Conservation (phyloP, 2,888 invertebrate species). For the Limnephilus marmoratus region DNA sequence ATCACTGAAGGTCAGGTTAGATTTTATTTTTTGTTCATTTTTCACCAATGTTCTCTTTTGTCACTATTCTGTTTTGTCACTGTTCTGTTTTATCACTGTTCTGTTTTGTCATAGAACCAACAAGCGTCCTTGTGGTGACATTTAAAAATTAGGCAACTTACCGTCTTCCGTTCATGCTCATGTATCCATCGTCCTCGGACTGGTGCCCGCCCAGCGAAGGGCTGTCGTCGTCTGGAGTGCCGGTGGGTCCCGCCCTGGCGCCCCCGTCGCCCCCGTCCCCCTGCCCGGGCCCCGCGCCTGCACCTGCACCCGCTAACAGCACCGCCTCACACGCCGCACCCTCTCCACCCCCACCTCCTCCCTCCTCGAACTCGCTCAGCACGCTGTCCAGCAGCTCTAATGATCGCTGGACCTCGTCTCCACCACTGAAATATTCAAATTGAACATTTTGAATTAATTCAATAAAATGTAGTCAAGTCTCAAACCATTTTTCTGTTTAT, state of each 20-base stretch:
- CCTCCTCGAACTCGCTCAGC: conserved; percentile 93
- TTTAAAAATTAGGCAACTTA: conserved; percentile 66
- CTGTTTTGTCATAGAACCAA: no score
- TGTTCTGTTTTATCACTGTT: no score
- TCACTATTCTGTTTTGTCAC: no score
- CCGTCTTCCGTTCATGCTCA: conserved; percentile 94
- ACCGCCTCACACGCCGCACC: conserved; percentile 74
- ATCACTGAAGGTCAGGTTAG: no score
- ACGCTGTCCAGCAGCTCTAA: conserved; percentile 92
- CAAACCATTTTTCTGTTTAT: neutral
- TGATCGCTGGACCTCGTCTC: conserved; percentile 92
- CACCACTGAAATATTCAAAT: conserved; percentile 80
- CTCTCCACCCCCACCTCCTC: conserved; percentile 84
- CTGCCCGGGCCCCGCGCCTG: conserved; percentile 70
- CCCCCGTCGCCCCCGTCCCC: conserved; percentile 71
- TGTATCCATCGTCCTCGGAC: conserved; percentile 94
- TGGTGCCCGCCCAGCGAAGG: conserved; percentile 89
- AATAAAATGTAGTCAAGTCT: neutral
- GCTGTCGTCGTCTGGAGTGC: conserved; percentile 81
- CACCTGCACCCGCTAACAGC: conserved; percentile 75
- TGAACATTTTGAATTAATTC: neutral
- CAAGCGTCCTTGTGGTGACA: neutral
- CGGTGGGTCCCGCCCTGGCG: conserved; percentile 69
- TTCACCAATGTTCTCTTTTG: no score
- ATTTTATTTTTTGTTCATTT: no score